Evolutionary conservation across 2,888 invertebrate species (phyloP).

Genomic region (Polyommatus iphigenia): DNA sequence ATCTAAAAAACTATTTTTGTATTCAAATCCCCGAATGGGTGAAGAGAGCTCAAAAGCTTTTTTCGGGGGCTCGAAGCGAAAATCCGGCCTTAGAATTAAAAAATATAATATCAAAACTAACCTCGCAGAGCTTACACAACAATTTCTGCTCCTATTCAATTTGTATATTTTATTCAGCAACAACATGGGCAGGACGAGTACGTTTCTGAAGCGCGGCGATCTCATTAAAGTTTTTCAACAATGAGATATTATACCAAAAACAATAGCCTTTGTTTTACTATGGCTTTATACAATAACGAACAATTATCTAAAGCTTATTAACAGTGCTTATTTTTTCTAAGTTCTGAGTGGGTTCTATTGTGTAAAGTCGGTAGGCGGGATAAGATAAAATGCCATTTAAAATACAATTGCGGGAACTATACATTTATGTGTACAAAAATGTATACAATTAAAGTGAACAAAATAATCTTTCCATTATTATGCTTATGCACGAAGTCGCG

Average conservation of each 20-base stretch:
- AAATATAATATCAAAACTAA: slow-evolving; percentile 16
- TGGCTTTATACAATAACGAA: slow-evolving; percentile 34
- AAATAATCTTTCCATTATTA: not conserved
- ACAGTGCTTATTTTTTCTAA: slow-evolving; percentile 10
- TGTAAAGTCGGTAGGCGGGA: not conserved
- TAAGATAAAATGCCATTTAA: not conserved
- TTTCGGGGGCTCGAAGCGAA: not conserved
- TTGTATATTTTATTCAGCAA: slow-evolving; percentile 16
- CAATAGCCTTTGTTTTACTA: slow-evolving; percentile 38
- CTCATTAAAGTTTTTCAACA: slow-evolving; percentile 48
- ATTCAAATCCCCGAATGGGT: not conserved
- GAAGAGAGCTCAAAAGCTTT: not conserved
- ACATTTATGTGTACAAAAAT: not conserved
- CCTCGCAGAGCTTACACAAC: slow-evolving; percentile 7
- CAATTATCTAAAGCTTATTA: slow-evolving; percentile 19
- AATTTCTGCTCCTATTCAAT: not conserved
- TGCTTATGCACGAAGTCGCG: not conserved
- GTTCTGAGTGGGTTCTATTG: not conserved
- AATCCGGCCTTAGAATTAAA: not conserved
- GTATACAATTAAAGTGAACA: not conserved
- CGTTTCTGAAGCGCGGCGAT: slow-evolving; percentile 24
- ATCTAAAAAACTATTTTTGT: slow-evolving; percentile 5
- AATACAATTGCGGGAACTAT: not conserved
- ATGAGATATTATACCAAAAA: slow-evolving; percentile 39
- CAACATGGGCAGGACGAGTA: slow-evolving; percentile 16